A percentile compares a stretch with the other conserved stretches of the same genome.
Conservation (phyloP, 1,140 invertebrate genomes). For the Rhynchophorus ferrugineus region DNA sequence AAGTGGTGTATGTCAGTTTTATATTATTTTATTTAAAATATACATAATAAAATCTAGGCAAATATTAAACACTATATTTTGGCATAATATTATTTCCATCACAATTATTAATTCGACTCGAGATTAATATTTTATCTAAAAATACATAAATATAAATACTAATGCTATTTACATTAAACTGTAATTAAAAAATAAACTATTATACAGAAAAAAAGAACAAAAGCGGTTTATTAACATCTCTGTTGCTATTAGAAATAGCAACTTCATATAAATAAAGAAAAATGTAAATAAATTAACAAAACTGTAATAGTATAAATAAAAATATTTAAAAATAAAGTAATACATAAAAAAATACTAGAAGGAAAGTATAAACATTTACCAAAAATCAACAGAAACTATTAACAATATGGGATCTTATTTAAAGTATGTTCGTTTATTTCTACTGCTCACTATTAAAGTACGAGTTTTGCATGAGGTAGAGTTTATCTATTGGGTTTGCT, state of each 20-base stretch:
- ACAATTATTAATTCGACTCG: constrained; percentile 42
- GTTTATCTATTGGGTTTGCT: constrained; percentile 90
- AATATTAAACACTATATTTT: constrained; percentile 37
- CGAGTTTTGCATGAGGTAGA: constrained; percentile 95
- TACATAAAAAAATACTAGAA: no score
- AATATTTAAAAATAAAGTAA: no score
- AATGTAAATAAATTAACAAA: no score
- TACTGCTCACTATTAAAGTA: constrained; percentile 73
- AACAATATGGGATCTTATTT: no score
- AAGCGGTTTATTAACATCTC: no score
- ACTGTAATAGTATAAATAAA: no score
- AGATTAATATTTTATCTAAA: constrained; percentile 18
- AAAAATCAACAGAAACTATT: no score
- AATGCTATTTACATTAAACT: constrained; percentile 9
- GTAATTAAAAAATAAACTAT: no score
- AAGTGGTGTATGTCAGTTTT: not conserved
- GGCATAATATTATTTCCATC: constrained; percentile 34
- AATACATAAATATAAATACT: constrained; percentile 8
- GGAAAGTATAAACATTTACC: no score
- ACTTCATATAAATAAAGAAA: no score
- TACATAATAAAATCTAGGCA: constrained; percentile 42
- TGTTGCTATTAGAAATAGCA: no score
- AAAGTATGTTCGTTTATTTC: constrained; percentile 10
- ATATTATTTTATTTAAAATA: constrained; percentile 41
- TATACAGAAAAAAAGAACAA: no score